phyloP scores from a whole-genome alignment of 92 coral and sea anemone species.

The Palythoa heliodiscus region DNA sequence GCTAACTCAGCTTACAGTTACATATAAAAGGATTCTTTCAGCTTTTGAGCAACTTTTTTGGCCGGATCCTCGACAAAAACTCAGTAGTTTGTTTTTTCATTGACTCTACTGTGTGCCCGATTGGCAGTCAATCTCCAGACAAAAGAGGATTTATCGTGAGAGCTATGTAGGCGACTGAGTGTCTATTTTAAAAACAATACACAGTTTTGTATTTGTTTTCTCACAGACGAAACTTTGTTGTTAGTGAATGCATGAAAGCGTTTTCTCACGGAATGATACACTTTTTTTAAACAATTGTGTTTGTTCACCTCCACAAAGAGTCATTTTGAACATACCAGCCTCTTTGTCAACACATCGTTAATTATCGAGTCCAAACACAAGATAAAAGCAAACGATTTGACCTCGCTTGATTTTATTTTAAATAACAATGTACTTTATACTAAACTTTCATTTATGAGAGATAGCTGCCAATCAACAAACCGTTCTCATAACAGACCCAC shows the following conservation, averaged over 20 bases:
- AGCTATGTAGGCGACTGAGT: conserved; percentile 2
- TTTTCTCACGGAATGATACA: conserved; percentile 40
- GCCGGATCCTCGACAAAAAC: too few species aligned
- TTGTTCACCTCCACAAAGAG: conserved; percentile 11
- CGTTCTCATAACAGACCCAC: conserved; percentile 7
- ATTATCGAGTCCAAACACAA: conserved; percentile 17
- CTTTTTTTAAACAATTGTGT: conserved; percentile 8
- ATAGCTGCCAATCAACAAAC: conserved; percentile 20
- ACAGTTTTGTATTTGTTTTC: conserved; percentile 20
- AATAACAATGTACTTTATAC: conserved; percentile 32
- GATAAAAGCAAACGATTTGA: conserved; percentile 4
- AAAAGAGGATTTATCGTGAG: conserved; percentile 8
- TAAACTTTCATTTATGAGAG: conserved; percentile 17
- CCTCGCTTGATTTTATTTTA: conserved; percentile 14
- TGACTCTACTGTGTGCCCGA: neutral
- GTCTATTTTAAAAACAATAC: conserved; percentile 11
- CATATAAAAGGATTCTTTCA: too few species aligned
- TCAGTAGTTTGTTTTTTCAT: neutral
- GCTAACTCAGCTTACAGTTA: too few species aligned
- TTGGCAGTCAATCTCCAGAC: neutral
- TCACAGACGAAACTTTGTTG: conserved; percentile 3
- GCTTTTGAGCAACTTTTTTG: too few species aligned
- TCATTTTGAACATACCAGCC: conserved; percentile 17
- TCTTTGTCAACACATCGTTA: conserved; percentile 8
- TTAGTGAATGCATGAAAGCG: neutral